phyloP scores from a whole-genome alignment of 2,888 invertebrate genomes.

The Machimus rusticus region DNA sequence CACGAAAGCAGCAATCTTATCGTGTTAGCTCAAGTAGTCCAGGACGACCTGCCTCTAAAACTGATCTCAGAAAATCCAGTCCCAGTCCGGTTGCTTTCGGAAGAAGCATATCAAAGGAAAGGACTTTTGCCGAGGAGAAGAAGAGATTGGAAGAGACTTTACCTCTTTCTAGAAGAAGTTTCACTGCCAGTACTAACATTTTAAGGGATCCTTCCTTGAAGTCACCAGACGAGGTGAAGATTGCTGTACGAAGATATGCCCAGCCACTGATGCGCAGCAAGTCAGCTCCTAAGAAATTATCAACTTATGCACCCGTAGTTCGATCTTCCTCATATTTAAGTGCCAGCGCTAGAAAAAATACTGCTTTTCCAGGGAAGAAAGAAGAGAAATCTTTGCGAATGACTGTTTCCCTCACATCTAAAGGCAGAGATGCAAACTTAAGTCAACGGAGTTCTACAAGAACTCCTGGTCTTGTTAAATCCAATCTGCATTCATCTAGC shows the following conservation, averaged over 20 bases:
- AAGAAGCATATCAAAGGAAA: constrained; percentile 66
- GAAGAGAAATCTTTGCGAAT: constrained; percentile 44
- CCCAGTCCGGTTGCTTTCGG: constrained; percentile 64
- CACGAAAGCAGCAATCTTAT: constrained; percentile 54
- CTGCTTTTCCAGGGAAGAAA: constrained; percentile 26
- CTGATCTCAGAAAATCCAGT: constrained; percentile 57
- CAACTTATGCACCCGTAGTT: not conserved
- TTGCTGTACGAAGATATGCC: constrained; percentile 62
- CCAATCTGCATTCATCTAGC: constrained; percentile 46
- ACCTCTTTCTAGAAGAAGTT: constrained; percentile 57
- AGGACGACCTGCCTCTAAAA: constrained; percentile 47
- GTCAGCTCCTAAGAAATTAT: constrained; percentile 54
- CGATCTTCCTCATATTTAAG: constrained; percentile 6
- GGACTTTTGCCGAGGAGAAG: constrained; percentile 67
- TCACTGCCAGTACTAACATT: constrained; percentile 62
- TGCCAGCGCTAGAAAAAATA: constrained; percentile 5
- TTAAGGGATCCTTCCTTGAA: constrained; percentile 66
- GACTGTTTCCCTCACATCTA: constrained; percentile 25
- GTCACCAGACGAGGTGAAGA: constrained; percentile 69
- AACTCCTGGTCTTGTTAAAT: constrained; percentile 47
- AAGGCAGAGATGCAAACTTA: not conserved
- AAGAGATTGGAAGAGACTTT: constrained; percentile 63
- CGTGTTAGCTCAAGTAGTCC: constrained; percentile 59
- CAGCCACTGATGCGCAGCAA: constrained; percentile 58
- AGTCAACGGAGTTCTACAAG: constrained; percentile 48